Evolutionary conservation across 1,140 invertebrate species (phyloP).

Genomic region (Cherax quadricarinatus): DNA sequence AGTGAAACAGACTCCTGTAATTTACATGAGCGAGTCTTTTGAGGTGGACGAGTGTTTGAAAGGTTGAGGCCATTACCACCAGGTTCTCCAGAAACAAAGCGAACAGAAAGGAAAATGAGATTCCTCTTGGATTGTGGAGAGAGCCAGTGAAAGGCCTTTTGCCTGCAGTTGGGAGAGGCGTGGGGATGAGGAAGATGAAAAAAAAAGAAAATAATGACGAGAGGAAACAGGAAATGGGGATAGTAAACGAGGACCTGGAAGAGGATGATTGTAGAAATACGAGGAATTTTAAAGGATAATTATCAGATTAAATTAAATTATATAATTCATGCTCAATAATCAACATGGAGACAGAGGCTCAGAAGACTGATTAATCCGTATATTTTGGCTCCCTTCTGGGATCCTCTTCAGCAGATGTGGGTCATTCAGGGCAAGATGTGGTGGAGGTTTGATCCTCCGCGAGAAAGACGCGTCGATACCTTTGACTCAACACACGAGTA

Average conservation of each 20-base stretch:
- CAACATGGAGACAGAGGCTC: too few relatives aligned
- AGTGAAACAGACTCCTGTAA: conserved; percentile 19
- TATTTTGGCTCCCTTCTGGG: too few relatives aligned
- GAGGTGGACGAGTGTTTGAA: conserved; percentile 54
- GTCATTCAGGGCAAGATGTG: too few relatives aligned
- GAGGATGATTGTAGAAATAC: background rate
- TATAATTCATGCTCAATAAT: too few relatives aligned
- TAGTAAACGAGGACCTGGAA: background rate
- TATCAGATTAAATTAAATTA: too few relatives aligned
- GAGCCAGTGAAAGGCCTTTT: conserved; percentile 45
- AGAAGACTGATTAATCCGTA: too few relatives aligned
- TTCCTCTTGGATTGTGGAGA: conserved; percentile 51
- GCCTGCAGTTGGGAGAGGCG: background rate
- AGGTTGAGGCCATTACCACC: conserved; percentile 48
- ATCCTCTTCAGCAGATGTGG: too few relatives aligned
- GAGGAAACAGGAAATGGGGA: background rate
- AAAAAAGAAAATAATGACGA: background rate
- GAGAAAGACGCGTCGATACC: too few relatives aligned
- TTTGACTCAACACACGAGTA: too few relatives aligned
- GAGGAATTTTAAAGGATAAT: background rate
- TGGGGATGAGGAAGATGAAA: background rate
- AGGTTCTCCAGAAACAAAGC: conserved; percentile 56
- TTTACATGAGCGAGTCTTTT: conserved; percentile 51
- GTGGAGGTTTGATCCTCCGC: too few relatives aligned
- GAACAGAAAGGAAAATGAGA: conserved; percentile 64